Evolutionary conservation across 2,888 invertebrate species (phyloP).

Genomic region (Drosophila nigritarsus): DNA sequence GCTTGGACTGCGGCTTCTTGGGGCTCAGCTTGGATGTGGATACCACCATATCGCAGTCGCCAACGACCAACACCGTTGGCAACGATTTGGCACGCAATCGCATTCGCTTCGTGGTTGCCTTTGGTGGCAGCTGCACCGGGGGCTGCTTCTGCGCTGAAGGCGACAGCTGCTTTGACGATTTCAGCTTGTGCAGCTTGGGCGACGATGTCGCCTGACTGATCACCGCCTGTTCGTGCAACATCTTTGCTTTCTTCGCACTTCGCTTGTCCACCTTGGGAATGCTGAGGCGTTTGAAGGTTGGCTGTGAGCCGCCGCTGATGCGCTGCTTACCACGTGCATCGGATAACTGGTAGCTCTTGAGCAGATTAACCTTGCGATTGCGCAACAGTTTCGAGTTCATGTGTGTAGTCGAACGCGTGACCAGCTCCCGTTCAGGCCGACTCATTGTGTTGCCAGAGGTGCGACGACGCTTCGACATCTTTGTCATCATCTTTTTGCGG

Average conservation of each 20-base stretch:
- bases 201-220: neutral
- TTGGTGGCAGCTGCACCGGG: neutral
- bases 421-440: slow-evolving; percentile 50
- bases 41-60: neutral
- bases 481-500: slow-evolving; percentile 18
- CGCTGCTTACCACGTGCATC: slow-evolving; percentile 56
- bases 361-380: slow-evolving; percentile 73
- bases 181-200: neutral
- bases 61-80: slow-evolving; percentile 7
- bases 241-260: slow-evolving; percentile 19
- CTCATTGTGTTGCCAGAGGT: slow-evolving; percentile 16
- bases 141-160: slow-evolving; percentile 6
- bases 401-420: slow-evolving; percentile 69
- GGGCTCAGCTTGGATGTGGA: neutral
- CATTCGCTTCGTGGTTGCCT: slow-evolving; percentile 9
- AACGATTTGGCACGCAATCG: slow-evolving; percentile 51
- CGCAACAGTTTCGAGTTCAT: slow-evolving; percentile 76
- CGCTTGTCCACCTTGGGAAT: slow-evolving; percentile 16
- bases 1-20: neutral
- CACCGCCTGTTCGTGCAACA: neutral
- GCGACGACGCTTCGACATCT: slow-evolving; percentile 45
- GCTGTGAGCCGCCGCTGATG: slow-evolving; percentile 45
- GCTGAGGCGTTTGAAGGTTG: slow-evolving; percentile 14
- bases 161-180: slow-evolving; percentile 17
- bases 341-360: slow-evolving; percentile 64